A percentile compares a stretch with the other conserved stretches of the same genome.
Evolutionary conservation across 2,113 vertebrate species (phyloP).

Genomic region (Romanogobio albipinnatus): DNA sequence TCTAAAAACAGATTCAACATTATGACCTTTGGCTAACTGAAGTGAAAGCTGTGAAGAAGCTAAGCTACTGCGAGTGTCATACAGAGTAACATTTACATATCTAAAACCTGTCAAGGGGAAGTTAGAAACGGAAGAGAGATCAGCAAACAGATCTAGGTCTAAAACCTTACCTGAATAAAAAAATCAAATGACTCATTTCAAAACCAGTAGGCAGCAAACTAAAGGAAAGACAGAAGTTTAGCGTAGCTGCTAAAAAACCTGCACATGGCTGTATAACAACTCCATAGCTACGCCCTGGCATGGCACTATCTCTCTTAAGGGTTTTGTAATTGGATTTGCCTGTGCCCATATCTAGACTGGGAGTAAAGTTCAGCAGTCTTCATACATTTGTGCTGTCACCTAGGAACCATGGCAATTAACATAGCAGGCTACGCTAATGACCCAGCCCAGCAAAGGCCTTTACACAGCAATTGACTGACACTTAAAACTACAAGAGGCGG

Average conservation of each 20-base stretch:
- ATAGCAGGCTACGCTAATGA: conserved; percentile 37
- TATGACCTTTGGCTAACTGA: conserved; percentile 2
- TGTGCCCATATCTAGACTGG: background rate
- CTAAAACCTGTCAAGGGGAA: conserved; percentile 36
- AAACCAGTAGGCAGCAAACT: conserved; percentile 2
- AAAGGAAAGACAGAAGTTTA: background rate
- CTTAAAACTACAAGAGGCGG: conserved; percentile 18
- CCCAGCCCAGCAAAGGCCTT: conserved; percentile 24
- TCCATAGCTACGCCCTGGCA: background rate
- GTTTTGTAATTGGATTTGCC: conserved; percentile 43
- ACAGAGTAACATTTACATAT: background rate
- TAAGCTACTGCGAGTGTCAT: background rate
- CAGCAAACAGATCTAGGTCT: conserved; percentile 30
- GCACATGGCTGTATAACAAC: background rate
- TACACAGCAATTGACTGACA: conserved; percentile 34
- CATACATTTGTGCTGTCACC: conserved; percentile 32
- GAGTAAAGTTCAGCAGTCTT: conserved; percentile 29
- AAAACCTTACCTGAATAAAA: background rate
- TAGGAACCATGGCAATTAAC: conserved; percentile 34
- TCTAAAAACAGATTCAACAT: background rate
- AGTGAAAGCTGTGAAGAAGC: conserved; percentile 28
- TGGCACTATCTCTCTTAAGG: background rate
- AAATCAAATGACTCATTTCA: conserved; percentile 15
- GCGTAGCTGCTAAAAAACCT: background rate
- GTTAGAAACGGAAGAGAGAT: conserved; percentile 52